Evolutionary conservation across 2,888 invertebrate species (phyloP), one percentile per base, ranked within the genome.

Genomic region (Ormyrus labotus): DNA sequence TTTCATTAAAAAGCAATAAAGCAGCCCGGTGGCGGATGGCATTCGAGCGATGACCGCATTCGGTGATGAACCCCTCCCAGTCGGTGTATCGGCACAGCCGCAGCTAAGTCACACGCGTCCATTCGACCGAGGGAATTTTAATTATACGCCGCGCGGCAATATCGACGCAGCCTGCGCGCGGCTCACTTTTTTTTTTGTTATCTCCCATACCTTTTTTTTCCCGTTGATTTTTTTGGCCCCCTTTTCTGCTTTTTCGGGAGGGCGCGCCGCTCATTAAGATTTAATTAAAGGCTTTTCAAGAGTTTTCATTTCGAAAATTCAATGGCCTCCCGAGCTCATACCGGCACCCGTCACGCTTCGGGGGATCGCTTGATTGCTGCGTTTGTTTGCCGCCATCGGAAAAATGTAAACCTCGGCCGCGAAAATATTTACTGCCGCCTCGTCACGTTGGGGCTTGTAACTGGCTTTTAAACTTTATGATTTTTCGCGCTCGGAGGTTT

Each of bases 1-100:
- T 81, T 81, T 81, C 80, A 81, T 81, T 81, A 81, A 81, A 81
- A 81, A 77, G 80, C 76, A 81, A 81, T 76, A 76, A 76, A 76
- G 55, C 69, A 53, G 64, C 60, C 10, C 57, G 51, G 8, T 19
- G 63, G 11, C 11, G 64, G 34, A 34, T n/a, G 67, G 72, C 72
- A 78, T 72, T 53, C 70, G 71, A 69, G 58, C 58, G 70, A 71
- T 72, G 71, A 78, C 78, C 78, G 70, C 78, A 61, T 78, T 78
- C 50, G 79, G 71, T 57, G 79, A 79, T 73, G 78, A 79, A 72
- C 53, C 70, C 57, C n/a, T 34, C 19, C 19, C 34, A 2, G 2
- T 34, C 34, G 34, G 2, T 34, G 55, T 34, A 55, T 65, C 60
- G 11, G 34, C 34, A 34, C 34, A 34, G 34, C 45, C 19, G 65